Evolutionary conservation across 2,797 vertebrate genomes (phyloP).

Genomic region (Dendrocincla fuliginosa): DNA sequence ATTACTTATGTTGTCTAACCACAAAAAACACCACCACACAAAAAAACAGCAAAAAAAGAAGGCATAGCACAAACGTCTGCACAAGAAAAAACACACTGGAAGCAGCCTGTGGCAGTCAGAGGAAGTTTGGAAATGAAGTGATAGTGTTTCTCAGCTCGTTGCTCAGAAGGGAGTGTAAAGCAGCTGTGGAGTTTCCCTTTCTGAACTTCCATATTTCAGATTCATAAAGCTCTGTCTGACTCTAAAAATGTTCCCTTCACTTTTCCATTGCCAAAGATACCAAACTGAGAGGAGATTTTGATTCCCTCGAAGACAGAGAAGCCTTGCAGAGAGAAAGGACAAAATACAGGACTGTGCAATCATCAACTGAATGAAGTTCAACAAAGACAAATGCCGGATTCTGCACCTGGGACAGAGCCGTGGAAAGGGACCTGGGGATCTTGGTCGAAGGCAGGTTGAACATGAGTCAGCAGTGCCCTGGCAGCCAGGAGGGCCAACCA

Average conservation of each 20-base stretch:
- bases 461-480: neutral
- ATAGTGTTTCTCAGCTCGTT: neutral
- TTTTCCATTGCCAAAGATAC: neutral
- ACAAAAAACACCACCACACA: neutral
- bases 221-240: neutral
- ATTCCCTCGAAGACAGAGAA: fast-evolving
- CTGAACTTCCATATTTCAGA: neutral
- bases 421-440: neutral
- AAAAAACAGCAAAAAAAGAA: neutral
- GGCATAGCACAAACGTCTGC: neutral
- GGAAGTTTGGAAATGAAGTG: neutral
- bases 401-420: neutral
- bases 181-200: neutral
- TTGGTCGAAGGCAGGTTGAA: neutral
- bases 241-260: neutral
- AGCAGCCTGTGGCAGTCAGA: neutral
- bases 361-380: neutral
- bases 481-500: fast-evolving
- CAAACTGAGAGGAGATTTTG: neutral
- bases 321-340: neutral
- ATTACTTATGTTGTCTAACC: neutral
- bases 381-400: neutral
- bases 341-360: neutral
- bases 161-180: neutral
- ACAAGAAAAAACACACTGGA: neutral